Evolutionary conservation across 2,113 vertebrate species (phyloP).

Genomic region (Prochilodus magdalenae): DNA sequence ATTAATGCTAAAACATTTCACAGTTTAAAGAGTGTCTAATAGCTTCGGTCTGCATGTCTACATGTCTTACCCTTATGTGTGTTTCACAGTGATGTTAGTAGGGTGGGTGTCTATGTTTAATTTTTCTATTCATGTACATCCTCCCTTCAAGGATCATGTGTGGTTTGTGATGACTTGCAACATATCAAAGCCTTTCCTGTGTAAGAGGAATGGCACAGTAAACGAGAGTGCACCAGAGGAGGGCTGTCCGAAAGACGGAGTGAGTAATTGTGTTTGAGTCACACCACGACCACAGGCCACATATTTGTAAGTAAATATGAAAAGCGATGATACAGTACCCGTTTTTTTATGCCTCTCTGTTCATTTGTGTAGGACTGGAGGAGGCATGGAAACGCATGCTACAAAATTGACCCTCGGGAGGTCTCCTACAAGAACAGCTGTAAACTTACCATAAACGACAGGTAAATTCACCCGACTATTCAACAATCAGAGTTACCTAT

Average conservation of each 20-base stretch:
- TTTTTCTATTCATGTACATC: too few relatives aligned
- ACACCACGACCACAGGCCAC: not conserved
- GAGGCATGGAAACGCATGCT: constrained; percentile 88
- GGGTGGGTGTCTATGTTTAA: not conserved
- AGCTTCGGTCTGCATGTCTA: too few relatives aligned
- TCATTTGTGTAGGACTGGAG: constrained; percentile 83
- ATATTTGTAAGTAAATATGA: not conserved
- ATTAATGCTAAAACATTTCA: not conserved
- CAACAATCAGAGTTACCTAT: not conserved
- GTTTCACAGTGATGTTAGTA: too few relatives aligned
- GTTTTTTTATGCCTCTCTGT: not conserved
- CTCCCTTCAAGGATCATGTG: constrained; percentile 78
- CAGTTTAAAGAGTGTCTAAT: too few relatives aligned
- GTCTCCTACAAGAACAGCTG: constrained; percentile 86
- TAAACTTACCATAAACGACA: constrained; percentile 87
- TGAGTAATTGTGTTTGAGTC: constrained; percentile 65
- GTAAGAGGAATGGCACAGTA: constrained; percentile 84
- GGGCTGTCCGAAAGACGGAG: constrained; percentile 78
- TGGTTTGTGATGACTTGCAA: constrained; percentile 85
- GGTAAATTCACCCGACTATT: constrained; percentile 68
- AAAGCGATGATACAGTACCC: too few relatives aligned
- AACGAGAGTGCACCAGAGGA: constrained; percentile 68
- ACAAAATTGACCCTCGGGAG: constrained; percentile 75
- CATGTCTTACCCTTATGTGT: too few relatives aligned
- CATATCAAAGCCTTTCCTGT: constrained; percentile 81